A percentile compares a stretch with the other conserved stretches of the same genome.
These are phyloP conservation scores for Eublepharis macularius DNA, from an alignment of 2,113 vertebrate species.

Conservation along the genomic window DNA sequence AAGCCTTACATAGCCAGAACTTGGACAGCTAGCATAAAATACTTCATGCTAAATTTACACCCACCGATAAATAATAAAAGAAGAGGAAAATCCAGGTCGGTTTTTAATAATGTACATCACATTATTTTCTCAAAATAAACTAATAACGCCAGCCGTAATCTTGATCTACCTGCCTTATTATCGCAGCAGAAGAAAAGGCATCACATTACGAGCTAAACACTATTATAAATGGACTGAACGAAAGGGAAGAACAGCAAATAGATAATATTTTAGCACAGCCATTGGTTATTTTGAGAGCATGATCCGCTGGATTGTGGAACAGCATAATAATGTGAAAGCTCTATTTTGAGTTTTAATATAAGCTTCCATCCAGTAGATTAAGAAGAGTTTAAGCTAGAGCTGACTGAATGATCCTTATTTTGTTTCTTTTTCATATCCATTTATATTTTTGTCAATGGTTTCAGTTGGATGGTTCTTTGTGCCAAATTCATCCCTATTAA, in stretches of 20 bases:
- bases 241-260: constrained; percentile 45
- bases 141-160: constrained; percentile 44
- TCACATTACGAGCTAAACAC: background rate
- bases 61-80: constrained; percentile 57
- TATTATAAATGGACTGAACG: background rate
- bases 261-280: constrained; percentile 31
- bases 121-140: constrained; percentile 56
- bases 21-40: constrained; percentile 66
- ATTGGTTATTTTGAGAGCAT: constrained; percentile 30
- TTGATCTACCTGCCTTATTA: constrained; percentile 35
- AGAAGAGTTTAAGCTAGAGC: background rate
- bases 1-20: constrained; percentile 57
- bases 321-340: background rate
- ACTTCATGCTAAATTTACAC: constrained; percentile 57
- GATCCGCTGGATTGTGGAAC: constrained; percentile 30
- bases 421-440: too few relatives aligned
- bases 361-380: background rate
- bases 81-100: constrained; percentile 30
- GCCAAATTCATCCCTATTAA: too few relatives aligned
- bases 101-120: constrained; percentile 33
- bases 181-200: constrained; percentile 19
- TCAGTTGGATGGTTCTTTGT: too few relatives aligned
- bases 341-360: constrained; percentile 19
- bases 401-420: too few relatives aligned
- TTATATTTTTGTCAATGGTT: too few relatives aligned